A percentile compares a stretch with the other conserved stretches of the same genome.
phyloP scores from a whole-genome alignment of 2,888 invertebrate species.

The Hemicrepidius hirtus region DNA sequence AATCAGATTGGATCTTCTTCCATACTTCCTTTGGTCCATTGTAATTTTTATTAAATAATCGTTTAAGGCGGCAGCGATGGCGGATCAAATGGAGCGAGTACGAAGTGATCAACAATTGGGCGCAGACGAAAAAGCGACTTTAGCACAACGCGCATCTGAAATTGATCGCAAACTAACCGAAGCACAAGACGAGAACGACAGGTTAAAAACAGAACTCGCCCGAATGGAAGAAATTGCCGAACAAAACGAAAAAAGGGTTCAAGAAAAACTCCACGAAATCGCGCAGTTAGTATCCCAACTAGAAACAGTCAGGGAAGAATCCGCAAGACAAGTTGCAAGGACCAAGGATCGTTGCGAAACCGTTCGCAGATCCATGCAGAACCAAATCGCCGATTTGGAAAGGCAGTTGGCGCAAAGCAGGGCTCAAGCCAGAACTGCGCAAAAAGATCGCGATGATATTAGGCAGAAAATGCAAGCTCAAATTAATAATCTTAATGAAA shows the following conservation, averaged over 20 bases:
- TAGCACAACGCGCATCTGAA: slow-evolving; percentile 67
- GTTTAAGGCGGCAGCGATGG: slow-evolving; percentile 66
- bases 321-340: slow-evolving; percentile 74
- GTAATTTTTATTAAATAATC: slow-evolving; percentile 4
- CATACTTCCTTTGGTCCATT: too few relatives aligned
- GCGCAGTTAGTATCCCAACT: slow-evolving; percentile 79
- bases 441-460: slow-evolving; percentile 82
- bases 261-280: slow-evolving; percentile 82
- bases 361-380: slow-evolving; percentile 77
- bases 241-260: slow-evolving; percentile 77
- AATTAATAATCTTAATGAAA: slow-evolving; percentile 79
- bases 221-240: slow-evolving; percentile 77
- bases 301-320: slow-evolving; percentile 80
- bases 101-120: slow-evolving; percentile 73
- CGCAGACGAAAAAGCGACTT: slow-evolving; percentile 71
- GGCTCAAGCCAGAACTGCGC: slow-evolving; percentile 78
- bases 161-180: slow-evolving; percentile 62
- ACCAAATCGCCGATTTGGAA: slow-evolving; percentile 80
- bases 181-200: slow-evolving; percentile 66
- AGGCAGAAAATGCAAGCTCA: slow-evolving; percentile 82
- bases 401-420: slow-evolving; percentile 79
- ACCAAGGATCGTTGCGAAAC: slow-evolving; percentile 75
- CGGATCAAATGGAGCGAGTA: slow-evolving; percentile 73
- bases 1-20: too few relatives aligned
- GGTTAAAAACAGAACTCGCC: slow-evolving; percentile 70